These are phyloP conservation scores for Poeciliopsis turrubarensis DNA, from an alignment of 2,113 vertebrate species.

Conservation along the genomic window DNA sequence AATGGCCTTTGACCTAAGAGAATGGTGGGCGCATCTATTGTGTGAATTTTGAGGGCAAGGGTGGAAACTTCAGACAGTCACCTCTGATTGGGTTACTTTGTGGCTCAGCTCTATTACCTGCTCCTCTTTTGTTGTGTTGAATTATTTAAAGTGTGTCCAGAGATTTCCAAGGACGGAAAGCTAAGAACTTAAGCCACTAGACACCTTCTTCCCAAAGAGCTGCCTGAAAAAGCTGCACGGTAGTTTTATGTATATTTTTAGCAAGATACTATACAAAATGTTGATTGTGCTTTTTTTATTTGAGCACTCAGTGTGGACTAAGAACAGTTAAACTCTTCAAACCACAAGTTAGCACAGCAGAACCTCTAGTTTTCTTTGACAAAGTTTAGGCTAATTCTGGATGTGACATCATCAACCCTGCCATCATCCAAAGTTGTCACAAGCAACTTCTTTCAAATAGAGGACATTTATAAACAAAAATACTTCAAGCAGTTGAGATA, in stretches of 20 bases:
- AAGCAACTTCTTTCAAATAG: too few species aligned
- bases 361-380: too few species aligned
- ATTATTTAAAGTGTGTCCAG: conserved; percentile 74
- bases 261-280: neutral
- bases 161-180: conserved; percentile 45
- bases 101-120: conserved; percentile 56
- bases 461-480: too few species aligned
- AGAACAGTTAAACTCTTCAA: too few species aligned
- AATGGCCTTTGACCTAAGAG: conserved; percentile 75
- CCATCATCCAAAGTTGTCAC: too few species aligned
- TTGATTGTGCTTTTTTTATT: neutral
- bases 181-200: conserved; percentile 39
- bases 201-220: conserved; percentile 2
- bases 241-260: neutral
- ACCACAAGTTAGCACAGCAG: too few species aligned
- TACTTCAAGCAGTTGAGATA: too few species aligned
- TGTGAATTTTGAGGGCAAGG: conserved; percentile 55
- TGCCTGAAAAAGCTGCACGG: neutral
- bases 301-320: neutral
- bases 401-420: too few species aligned
- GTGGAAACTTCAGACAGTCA: conserved; percentile 47
- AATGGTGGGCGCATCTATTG: conserved; percentile 47
- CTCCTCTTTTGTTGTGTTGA: conserved; percentile 73
- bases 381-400: too few species aligned
- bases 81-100: conserved; percentile 74